phyloP scores from a whole-genome alignment of 2,113 vertebrate species.

The Salvelinus fontinalis region DNA sequence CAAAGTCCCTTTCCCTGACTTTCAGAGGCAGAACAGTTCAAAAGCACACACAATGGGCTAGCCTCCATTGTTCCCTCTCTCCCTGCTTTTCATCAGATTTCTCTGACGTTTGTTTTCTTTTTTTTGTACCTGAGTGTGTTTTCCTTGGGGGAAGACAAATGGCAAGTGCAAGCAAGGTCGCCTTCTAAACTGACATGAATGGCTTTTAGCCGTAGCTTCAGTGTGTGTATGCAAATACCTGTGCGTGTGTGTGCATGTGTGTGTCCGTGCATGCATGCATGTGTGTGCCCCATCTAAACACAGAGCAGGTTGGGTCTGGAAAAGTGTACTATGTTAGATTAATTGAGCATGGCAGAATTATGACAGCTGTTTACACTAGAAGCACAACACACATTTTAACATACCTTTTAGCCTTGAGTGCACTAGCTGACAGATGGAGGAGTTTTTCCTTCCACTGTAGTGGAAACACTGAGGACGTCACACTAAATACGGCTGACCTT shows the following conservation, averaged over 20 bases:
- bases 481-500: conserved; percentile 61
- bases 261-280: conserved; percentile 9
- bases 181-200: conserved; percentile 63
- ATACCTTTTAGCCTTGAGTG: conserved; percentile 76
- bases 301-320: conserved; percentile 56
- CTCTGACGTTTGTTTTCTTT: conserved; percentile 54
- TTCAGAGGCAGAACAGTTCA: conserved; percentile 47
- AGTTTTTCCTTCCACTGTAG: conserved; percentile 63
- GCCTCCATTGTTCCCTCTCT: conserved; percentile 50
- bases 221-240: conserved; percentile 42
- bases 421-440: conserved; percentile 70
- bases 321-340: conserved; percentile 74
- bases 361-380: conserved; percentile 79
- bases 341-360: conserved; percentile 79
- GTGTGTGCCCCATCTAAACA: conserved; percentile 13
- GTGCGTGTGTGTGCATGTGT: background rate
- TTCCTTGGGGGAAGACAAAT: conserved; percentile 60
- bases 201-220: conserved; percentile 24
- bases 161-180: conserved; percentile 54
- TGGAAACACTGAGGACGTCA: conserved; percentile 65
- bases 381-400: conserved; percentile 71
- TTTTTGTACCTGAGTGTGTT: conserved; percentile 43
- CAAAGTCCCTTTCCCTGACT: conserved; percentile 52
- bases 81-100: conserved; percentile 65
- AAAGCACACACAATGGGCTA: conserved; percentile 47